Evolutionary conservation across 2,888 invertebrate genomes (phyloP).

Genomic region (Liposcelis brunnea): DNA sequence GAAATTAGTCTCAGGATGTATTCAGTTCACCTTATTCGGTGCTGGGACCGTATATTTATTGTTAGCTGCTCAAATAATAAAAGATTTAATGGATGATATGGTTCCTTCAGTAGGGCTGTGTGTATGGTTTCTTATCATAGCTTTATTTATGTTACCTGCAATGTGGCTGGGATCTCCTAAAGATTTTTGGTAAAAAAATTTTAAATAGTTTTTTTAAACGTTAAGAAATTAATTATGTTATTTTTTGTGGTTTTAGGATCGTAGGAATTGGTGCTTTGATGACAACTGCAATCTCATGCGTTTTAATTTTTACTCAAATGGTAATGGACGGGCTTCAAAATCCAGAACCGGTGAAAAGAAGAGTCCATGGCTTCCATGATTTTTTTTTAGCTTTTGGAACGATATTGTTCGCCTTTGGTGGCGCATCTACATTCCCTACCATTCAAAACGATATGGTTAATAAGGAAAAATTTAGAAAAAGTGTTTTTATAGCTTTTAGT

Average conservation of each 20-base stretch:
- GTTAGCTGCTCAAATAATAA: constrained; percentile 44
- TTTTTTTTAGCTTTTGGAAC: constrained; percentile 54
- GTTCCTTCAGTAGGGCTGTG: constrained; percentile 38
- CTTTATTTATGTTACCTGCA: constrained; percentile 37
- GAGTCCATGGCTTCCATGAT: constrained; percentile 37
- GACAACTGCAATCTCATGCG: constrained; percentile 41
- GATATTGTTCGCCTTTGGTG: constrained; percentile 53
- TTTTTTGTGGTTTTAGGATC: constrained; percentile 29
- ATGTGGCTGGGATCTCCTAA: constrained; percentile 51
- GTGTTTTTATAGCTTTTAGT: constrained; percentile 40
- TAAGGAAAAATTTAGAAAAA: constrained; percentile 43
- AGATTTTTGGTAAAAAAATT: constrained; percentile 41
- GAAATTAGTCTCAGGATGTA: constrained; percentile 36
- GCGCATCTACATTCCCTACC: constrained; percentile 58
- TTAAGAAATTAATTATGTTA: constrained; percentile 7
- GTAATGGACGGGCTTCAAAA: constrained; percentile 31
- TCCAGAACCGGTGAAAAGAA: constrained; percentile 29
- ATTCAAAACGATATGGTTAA: constrained; percentile 62
- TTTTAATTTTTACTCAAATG: constrained; percentile 43
- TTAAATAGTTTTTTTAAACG: constrained; percentile 3
- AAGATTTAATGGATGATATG: constrained; percentile 33
- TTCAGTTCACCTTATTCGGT: constrained; percentile 47
- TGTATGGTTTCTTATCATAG: constrained; percentile 43
- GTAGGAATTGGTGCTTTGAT: constrained; percentile 44
- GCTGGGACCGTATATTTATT: constrained; percentile 47